A percentile compares a stretch with the other conserved stretches of the same genome.
These are phyloP conservation scores for Lepidurus arcticus DNA, from an alignment of 1,140 invertebrate species.

Conservation along the genomic window DNA sequence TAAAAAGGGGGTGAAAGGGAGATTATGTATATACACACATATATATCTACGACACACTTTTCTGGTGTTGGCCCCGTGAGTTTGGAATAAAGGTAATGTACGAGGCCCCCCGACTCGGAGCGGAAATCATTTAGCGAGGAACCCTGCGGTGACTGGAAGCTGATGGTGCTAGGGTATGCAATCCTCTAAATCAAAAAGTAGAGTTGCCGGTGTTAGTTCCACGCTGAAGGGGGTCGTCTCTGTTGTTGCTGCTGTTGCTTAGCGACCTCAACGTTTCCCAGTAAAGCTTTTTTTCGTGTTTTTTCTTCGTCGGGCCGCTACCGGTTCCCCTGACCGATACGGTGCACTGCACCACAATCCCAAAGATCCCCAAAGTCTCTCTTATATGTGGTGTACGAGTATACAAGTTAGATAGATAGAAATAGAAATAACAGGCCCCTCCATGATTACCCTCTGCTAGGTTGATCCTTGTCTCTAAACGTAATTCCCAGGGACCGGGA, in stretches of 20 bases:
- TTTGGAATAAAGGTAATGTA: conserved; percentile 17
- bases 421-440: no score
- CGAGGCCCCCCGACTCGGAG: conserved; percentile 8
- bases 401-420: no score
- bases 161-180: conserved; percentile 21
- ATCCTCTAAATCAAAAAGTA: conserved; percentile 22
- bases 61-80: conserved; percentile 4
- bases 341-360: background rate
- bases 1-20: conserved; percentile 16
- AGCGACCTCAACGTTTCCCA: conserved; percentile 10
- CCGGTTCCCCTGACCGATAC: background rate
- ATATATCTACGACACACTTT: background rate
- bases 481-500: background rate
- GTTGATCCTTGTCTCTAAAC: background rate
- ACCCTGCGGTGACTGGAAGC: conserved; percentile 20
- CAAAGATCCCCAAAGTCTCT: no score
- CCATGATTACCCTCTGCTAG: no score
- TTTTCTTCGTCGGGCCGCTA: background rate
- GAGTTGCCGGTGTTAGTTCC: conserved; percentile 21
- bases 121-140: conserved; percentile 19
- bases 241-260: conserved; percentile 17
- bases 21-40: background rate
- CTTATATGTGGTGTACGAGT: no score
- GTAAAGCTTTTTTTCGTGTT: background rate
- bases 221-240: conserved; percentile 17